Conservation (phyloP, 1,140 invertebrate species). For the Spodoptera frugiperda region DNA sequence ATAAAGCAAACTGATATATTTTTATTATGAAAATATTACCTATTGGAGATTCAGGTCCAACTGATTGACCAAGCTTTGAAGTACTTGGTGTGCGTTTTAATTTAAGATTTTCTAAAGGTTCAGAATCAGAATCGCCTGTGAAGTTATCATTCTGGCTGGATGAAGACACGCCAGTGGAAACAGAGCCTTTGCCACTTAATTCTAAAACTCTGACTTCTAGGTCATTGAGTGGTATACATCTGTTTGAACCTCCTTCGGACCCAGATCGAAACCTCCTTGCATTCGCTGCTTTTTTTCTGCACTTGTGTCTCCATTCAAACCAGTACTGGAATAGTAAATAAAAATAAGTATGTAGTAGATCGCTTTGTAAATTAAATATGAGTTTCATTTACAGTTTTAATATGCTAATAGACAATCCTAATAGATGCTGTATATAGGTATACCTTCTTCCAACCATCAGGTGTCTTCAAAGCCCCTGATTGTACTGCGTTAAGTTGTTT, state of each 20-base stretch:
- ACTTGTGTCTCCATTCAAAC: conserved; percentile 80
- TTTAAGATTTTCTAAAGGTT: conserved; percentile 61
- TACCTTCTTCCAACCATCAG: conserved; percentile 80
- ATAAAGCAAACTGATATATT: too few relatives aligned
- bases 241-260: conserved; percentile 59
- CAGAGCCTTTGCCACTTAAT: conserved; percentile 64
- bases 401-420: too few relatives aligned
- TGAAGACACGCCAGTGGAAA: conserved; percentile 49
- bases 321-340: conserved; percentile 70
- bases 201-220: conserved; percentile 76
- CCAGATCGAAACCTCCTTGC: conserved; percentile 60
- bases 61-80: conserved; percentile 49
- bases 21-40: neutral
- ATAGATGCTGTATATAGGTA: neutral
- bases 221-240: conserved; percentile 72
- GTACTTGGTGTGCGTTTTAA: conserved; percentile 24
- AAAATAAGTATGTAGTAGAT: neutral
- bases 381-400: neutral
- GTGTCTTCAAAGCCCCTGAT: conserved; percentile 69
- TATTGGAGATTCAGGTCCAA: conserved; percentile 46
- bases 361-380: neutral
- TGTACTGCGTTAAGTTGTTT: conserved; percentile 75
- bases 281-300: conserved; percentile 78
- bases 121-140: conserved; percentile 68
- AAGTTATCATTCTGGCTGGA: conserved; percentile 65